Evolutionary conservation across 2,113 vertebrate species (phyloP), one percentile per base, ranked within the genome.

Genomic region (Odontesthes bonariensis): DNA sequence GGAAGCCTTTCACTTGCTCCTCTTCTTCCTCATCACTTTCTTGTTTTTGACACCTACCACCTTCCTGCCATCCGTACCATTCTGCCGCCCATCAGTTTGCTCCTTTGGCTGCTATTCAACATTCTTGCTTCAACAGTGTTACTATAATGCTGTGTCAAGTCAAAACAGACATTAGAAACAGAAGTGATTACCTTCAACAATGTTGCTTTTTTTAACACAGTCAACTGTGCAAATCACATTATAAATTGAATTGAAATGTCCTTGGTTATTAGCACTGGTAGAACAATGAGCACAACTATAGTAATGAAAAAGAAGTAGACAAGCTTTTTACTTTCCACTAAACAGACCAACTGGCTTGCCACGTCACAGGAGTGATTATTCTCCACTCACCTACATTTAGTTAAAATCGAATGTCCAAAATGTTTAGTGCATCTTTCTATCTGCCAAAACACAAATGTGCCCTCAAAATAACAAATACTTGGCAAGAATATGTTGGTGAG

Each of bases 361-460:
- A 84, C 44, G 70, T 76, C 32, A 68, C 69, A 73, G 27, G 35
- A 3, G 6, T 58, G 61, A 82, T 72, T 69, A 75, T 84, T 89
- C 84, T 84, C 84, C 79, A 53, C 70, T 12, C 44, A 84, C 49
- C 47, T 46, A 31, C 58, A 4, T 61, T 20, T 19, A 6, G 54
- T 86, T 74, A 69, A 76, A 27, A 27, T 27, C 27, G 1, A 3
- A 27, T 27, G 27, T 27, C 27, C 74, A 79, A 42, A 65, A 57
- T 58, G 75, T 63, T 27, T 20, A 54, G 8, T 73, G 20, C 6
- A 27, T 27, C 27, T 27, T 27, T 27, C 1, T 27, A 27, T 27
- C 27, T 27, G 3, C 27, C 27, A 27, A 27, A 27, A 27, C 27
- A 16, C 42, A 14, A 14, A 3, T 5, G 13, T 14, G 42, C 12